A percentile compares a stretch with the other conserved stretches of the same genome.
Evolutionary conservation across 2,113 vertebrate genomes (phyloP).

Genomic region (Pogonocichla stellata): DNA sequence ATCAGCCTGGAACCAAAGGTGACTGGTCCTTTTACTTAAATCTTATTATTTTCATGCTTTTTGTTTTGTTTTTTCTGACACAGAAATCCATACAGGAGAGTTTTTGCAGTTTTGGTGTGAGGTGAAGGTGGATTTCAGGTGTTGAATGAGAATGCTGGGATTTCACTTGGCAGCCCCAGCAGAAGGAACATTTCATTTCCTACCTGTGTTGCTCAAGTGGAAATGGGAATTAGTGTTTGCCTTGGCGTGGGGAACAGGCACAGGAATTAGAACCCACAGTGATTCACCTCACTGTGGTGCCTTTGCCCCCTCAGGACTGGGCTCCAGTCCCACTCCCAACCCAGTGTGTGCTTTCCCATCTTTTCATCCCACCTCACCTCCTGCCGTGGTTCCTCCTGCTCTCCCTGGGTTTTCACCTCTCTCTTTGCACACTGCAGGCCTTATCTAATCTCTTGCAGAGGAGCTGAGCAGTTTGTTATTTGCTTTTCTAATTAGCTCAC

Average conservation of each 20-base stretch:
- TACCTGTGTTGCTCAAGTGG: not conserved
- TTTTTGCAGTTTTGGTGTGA: not conserved
- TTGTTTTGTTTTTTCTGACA: not conserved
- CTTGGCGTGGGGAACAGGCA: not conserved
- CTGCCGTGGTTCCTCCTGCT: not conserved
- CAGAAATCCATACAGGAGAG: not conserved
- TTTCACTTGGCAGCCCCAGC: not conserved
- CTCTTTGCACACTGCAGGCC: not conserved
- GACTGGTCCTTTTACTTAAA: not conserved
- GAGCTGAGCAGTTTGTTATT: not conserved
- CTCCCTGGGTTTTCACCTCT: not conserved
- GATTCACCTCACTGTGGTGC: not conserved
- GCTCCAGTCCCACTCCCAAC: not conserved
- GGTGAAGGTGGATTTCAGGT: not conserved
- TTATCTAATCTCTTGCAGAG: not conserved
- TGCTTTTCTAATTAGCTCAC: not conserved
- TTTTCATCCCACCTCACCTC: not conserved
- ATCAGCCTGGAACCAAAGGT: not conserved
- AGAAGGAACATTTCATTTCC: not conserved
- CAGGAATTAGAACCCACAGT: rapidly evolving
- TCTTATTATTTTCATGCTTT: not conserved
- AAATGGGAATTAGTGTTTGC: not conserved
- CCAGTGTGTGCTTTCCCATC: not conserved
- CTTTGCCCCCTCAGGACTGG: not conserved
- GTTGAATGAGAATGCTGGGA: rapidly evolving